Conservation (phyloP, 2,888 invertebrate genomes). For the Punctoribates punctum region DNA sequence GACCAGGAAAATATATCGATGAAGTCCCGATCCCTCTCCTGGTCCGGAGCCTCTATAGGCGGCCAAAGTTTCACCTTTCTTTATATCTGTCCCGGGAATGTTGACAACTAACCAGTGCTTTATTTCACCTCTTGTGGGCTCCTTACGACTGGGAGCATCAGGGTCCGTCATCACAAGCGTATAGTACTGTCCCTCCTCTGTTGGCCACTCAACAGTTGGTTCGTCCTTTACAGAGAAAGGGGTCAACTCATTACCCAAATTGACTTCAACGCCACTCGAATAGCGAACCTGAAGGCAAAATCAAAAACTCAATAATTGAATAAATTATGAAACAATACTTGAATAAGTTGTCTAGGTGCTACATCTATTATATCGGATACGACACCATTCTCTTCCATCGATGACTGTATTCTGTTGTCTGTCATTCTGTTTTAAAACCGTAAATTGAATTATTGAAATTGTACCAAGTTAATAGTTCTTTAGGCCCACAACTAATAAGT, state of each 20-base stretch:
- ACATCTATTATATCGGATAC: constrained; percentile 70
- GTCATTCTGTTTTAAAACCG: no score
- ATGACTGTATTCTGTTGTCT: background rate
- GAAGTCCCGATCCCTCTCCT: constrained; percentile 53
- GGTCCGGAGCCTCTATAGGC: constrained; percentile 56
- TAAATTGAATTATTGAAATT: no score
- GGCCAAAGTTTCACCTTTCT: constrained; percentile 53
- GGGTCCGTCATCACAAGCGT: constrained; percentile 52
- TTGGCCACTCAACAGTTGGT: constrained; percentile 41
- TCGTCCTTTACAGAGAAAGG: constrained; percentile 43
- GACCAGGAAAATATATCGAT: constrained; percentile 46
- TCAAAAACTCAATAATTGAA: background rate
- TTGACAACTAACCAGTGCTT: constrained; percentile 58
- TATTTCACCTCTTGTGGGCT: constrained; percentile 55
- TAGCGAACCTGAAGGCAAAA: constrained; percentile 8
- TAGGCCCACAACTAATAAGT: no score
- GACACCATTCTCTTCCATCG: constrained; percentile 61
- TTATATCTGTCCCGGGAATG: constrained; percentile 54
- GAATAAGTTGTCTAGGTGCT: constrained; percentile 58
- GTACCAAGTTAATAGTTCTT: no score
- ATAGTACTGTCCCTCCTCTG: constrained; percentile 36
- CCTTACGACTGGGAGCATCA: constrained; percentile 55
- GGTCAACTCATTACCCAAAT: constrained; percentile 44
- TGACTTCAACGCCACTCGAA: constrained; percentile 42
- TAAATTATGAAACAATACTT: background rate